phyloP scores from a whole-genome alignment of 2,888 invertebrate species.

The Chymomyza fuscimana region DNA sequence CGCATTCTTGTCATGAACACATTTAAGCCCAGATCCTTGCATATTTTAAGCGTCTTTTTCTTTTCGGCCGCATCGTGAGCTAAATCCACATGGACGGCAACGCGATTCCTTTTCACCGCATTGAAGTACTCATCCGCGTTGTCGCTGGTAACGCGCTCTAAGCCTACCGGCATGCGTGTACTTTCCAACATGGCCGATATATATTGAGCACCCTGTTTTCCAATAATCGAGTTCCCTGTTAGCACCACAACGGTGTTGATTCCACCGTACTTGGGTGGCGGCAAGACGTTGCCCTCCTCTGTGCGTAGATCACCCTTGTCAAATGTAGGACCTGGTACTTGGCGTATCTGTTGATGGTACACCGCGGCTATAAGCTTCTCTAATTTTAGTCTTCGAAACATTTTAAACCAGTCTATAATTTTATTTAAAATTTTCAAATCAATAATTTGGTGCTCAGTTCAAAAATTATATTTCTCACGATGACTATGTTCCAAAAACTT shows the following conservation, averaged over 20 bases:
- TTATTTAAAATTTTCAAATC: background rate
- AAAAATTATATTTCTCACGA: background rate
- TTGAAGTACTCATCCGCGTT: constrained; percentile 51
- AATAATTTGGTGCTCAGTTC: background rate
- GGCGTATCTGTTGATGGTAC: background rate
- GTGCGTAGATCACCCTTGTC: constrained; percentile 44
- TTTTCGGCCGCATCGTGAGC: constrained; percentile 53
- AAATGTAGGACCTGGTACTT: background rate
- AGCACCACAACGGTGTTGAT: constrained; percentile 59
- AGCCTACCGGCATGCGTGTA: constrained; percentile 62
- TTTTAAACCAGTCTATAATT: background rate
- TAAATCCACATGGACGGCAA: constrained; percentile 64
- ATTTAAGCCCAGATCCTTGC: constrained; percentile 59
- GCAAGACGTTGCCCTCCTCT: constrained; percentile 40
- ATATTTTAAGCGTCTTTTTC: constrained; percentile 49
- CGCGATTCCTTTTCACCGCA: constrained; percentile 67
- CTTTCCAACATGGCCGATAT: constrained; percentile 55
- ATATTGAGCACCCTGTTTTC: constrained; percentile 58
- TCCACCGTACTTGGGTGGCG: constrained; percentile 66
- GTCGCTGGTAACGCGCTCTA: constrained; percentile 53
- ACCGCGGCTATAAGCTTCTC: background rate
- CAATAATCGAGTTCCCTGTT: constrained; percentile 57
- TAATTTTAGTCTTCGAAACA: background rate
- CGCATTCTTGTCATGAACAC: constrained; percentile 58
- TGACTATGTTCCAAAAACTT: no score